Base-by-base conservation (phyloP, 2,888 invertebrate species). In the Branchinecta sandiegonensis region DNA sequence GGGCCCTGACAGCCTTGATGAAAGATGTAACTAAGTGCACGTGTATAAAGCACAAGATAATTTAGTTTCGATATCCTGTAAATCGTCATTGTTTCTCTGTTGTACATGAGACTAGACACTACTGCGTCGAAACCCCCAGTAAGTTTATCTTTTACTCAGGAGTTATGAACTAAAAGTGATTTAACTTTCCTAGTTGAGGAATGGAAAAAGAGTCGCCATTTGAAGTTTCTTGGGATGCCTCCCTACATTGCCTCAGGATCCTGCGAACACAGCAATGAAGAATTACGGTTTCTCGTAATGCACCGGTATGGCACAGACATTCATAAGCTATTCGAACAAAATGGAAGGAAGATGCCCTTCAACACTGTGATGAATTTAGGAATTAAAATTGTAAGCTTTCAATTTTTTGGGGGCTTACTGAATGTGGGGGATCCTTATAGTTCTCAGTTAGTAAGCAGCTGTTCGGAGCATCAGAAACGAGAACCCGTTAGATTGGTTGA, bases 221-320 rank as follows among this genome's bases (percentile, higher is more conserved):
- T 93, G 37, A 80, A 85, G 70, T 81, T 81, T 48, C 79, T 95
- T 2, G 95, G 95, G 13, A 87, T 96, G 82, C 95, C 96, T 0
- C 83, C 85, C 69, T 94, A 89, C 76, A 85, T 94, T 70, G 90
- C 91, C 12, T 90, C 88, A 67, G 99, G 99, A 1, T 89, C 90
- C 8, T 89, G 93, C 76, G 82, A 84, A 69, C 84, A 83, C 73
- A 83, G 85, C n/a, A 85, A 83, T 37, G 83, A 84, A 56, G 87
- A 87, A 73, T 93, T 92, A 76, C 83, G 99, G 70, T 99, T 96
- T 80, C 83, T 99, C 73, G 89, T 97, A n/a, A 83, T 99, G 76
- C 92, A 94, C 7, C 85, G 91, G 71, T 96, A 89, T 77, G 89
- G 91, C 72, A 83, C 85, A 69, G 94, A 95, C 48, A 46, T 70